phyloP scores from a whole-genome alignment of 2,797 vertebrate species.

The Crocodylus rhombifer region DNA sequence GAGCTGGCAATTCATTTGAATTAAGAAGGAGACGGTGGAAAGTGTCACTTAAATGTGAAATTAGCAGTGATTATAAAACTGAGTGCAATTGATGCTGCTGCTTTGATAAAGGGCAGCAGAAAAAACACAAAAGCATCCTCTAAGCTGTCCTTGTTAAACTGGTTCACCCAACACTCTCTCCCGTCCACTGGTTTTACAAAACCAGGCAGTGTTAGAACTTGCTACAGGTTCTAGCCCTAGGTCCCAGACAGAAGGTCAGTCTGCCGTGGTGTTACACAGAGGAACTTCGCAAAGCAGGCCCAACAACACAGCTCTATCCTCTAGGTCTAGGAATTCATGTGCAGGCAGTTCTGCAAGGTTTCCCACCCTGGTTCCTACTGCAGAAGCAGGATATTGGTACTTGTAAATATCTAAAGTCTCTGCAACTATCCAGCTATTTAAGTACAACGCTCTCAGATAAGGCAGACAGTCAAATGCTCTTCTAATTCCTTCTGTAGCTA shows the following conservation, averaged over 20 bases:
- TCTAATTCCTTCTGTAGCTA: not conserved
- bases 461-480: not conserved
- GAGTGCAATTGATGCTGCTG: conserved; percentile 23
- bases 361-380: not conserved
- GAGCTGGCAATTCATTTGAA: conserved; percentile 20
- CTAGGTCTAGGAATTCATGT: not conserved
- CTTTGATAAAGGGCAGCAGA: not conserved
- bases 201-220: not conserved
- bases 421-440: not conserved
- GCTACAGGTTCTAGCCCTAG: not conserved
- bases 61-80: conserved; percentile 21
- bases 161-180: not conserved
- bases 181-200: not conserved
- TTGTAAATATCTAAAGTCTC: not conserved
- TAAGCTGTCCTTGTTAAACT: not conserved
- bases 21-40: not conserved
- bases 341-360: not conserved
- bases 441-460: not conserved
- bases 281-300: not conserved
- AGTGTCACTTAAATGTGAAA: conserved; percentile 1
- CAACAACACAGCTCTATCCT: not conserved
- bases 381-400: no score
- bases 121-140: not conserved
- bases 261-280: not conserved
- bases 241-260: not conserved